Percentiles rank a stretch among this genome's conserved stretches.
Evolutionary conservation across 2,888 invertebrate species (phyloP).

Genomic region (Cetonia aurata): DNA sequence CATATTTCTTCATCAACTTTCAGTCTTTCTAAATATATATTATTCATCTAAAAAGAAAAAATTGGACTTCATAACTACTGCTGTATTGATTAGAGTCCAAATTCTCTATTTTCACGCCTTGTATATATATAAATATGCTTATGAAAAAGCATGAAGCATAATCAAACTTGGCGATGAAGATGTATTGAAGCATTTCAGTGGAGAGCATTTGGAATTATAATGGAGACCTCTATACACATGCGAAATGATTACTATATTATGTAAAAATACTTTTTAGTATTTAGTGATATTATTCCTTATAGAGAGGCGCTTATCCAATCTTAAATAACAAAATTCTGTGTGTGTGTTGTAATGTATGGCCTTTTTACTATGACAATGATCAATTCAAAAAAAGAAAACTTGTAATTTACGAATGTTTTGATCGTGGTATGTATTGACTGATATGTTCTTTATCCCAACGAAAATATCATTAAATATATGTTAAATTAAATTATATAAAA

Average conservation of each 20-base stretch:
- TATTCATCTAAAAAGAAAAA: not conserved
- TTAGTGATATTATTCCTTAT: slow-evolving; percentile 12
- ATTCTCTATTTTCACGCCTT: not conserved
- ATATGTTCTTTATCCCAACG: no score
- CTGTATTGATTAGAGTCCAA: no score
- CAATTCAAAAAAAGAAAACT: no score
- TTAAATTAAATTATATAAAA: slow-evolving; percentile 10
- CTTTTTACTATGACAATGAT: not conserved
- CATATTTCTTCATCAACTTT: slow-evolving; percentile 2
- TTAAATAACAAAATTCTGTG: not conserved
- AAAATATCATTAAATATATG: slow-evolving; percentile 16
- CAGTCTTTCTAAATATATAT: slow-evolving; percentile 5
- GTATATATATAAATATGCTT: slow-evolving; percentile 26
- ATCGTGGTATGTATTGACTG: no score
- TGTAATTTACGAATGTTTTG: no score
- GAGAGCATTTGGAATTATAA: not conserved
- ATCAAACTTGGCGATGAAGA: not conserved
- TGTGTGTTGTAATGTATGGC: slow-evolving; percentile 10
- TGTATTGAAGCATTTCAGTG: slow-evolving; percentile 58
- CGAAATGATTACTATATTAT: not conserved
- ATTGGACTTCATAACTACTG: not conserved
- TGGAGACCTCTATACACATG: no score
- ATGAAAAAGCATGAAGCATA: slow-evolving; percentile 16
- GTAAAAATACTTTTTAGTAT: slow-evolving; percentile 2
- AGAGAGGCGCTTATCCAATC: not conserved